Evolutionary conservation across 2,888 invertebrate species (phyloP).

Genomic region (Cheilosia impressa): DNA sequence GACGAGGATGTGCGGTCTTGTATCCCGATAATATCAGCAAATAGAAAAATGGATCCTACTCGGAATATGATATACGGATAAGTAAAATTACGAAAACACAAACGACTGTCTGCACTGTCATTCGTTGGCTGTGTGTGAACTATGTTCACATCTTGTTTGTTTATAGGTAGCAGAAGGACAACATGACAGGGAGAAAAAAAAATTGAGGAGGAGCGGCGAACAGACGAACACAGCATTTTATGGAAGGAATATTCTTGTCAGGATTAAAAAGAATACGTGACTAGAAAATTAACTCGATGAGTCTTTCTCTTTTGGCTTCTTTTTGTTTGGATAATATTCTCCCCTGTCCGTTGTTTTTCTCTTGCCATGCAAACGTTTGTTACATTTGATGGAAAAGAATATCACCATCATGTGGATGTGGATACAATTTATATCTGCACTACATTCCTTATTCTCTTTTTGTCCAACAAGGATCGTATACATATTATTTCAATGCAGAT

Average conservation of each 20-base stretch:
- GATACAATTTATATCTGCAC: constrained; percentile 69
- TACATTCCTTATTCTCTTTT: constrained; percentile 39
- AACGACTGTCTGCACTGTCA: constrained; percentile 61
- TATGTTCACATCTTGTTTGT: constrained; percentile 70
- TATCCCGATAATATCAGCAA: constrained; percentile 63
- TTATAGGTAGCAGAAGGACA: constrained; percentile 66
- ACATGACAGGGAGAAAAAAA: constrained; percentile 32
- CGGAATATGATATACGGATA: constrained; percentile 44
- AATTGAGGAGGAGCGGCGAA: constrained; percentile 15
- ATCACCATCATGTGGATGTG: constrained; percentile 68
- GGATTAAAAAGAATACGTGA: constrained; percentile 84
- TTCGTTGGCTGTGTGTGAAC: constrained; percentile 64
- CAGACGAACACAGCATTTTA: constrained; percentile 77
- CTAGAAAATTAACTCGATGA: constrained; percentile 82
- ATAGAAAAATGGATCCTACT: constrained; percentile 63
- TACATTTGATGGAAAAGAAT: constrained; percentile 64
- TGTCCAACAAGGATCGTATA: constrained; percentile 19
- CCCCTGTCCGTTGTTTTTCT: constrained; percentile 39
- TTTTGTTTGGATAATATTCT: constrained; percentile 51
- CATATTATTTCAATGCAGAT: constrained; percentile 51
- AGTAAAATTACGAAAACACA: constrained; percentile 43
- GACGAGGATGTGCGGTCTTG: constrained; percentile 28
- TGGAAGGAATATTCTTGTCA: constrained; percentile 83
- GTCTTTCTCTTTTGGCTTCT: constrained; percentile 50
- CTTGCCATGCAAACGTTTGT: constrained; percentile 28